These are phyloP conservation scores for Molossus alvarezi DNA, from an alignment of 2,797 vertebrate species.

Conservation along the genomic window DNA sequence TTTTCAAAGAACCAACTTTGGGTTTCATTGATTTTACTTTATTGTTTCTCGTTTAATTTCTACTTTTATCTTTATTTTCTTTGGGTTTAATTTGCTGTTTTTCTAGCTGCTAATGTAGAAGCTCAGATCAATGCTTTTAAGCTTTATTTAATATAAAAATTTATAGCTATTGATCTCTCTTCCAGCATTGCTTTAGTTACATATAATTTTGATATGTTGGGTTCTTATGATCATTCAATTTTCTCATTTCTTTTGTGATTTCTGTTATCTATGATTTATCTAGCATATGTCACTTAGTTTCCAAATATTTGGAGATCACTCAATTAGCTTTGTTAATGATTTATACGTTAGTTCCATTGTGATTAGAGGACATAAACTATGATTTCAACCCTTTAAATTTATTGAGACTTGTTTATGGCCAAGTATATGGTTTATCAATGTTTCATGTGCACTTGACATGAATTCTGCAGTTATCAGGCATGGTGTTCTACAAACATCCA, in stretches of 20 bases:
- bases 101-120: background rate
- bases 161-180: background rate
- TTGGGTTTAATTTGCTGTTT: too few relatives aligned
- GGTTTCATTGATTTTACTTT: too few relatives aligned
- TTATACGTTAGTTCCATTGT: background rate
- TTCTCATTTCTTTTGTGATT: background rate
- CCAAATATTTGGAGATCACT: background rate
- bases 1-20: too few relatives aligned
- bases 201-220: background rate
- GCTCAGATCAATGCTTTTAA: background rate
- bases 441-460: background rate
- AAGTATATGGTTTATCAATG: background rate
- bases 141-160: background rate
- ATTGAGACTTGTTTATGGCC: background rate
- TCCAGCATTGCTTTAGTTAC: background rate
- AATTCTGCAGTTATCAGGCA: background rate
- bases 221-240: background rate
- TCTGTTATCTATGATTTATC: background rate
- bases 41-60: too few relatives aligned
- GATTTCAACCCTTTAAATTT: background rate
- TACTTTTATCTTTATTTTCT: too few relatives aligned
- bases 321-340: background rate
- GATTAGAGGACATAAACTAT: background rate
- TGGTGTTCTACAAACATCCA: background rate
- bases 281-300: background rate